Evolutionary conservation across 2,888 invertebrate species (phyloP), one percentile per base, ranked within the genome.

Genomic region (Eilema caniola): DNA sequence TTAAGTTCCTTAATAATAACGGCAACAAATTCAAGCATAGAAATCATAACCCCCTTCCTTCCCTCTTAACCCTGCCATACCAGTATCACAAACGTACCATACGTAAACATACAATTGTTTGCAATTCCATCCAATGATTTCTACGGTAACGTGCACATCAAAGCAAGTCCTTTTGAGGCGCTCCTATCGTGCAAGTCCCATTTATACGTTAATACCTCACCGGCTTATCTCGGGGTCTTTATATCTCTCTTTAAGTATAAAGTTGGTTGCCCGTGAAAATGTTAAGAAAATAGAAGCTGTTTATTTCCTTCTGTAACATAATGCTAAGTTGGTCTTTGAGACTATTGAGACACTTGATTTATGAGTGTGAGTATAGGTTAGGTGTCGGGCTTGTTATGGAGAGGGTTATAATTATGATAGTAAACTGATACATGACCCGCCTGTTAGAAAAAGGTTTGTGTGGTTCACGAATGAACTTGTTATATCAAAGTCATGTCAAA

Each of bases 171-270:
- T 87, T n/a, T 87, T 87, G 85, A 86, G 81, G 79, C 76, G 73
- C 83, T 83, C 80, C 73, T 86, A 82, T 86, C 87, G 84, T 86
- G 88, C 83, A 85, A 80, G 84, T 82, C 77, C 86, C 89, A 89
- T 89, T 90, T 89, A 84, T 85, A 84, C 82, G 86, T 85, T 87
- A 89, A 89, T 88, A 87, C 85, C 75, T 69, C 68, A 74, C 72
- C 71, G 67, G 76, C 82, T 79, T 79, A 82, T 77, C 79, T 78
- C 20, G 25, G 66, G 70, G 72, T 77, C 77, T 75, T 74, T 77
- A 75, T 74, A 77, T 75, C 75, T 75, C 66, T 73, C n/a, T 72
- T 72, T 69, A 72, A 73, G 68, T 74, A 75, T 64, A 79, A 83
- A 83, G 75, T 73, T 75, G 83, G 77, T 76, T 79, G 72, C 65